Evolutionary conservation across 2,113 vertebrate species (phyloP).

Genomic region (Phalacrocorax carbo): DNA sequence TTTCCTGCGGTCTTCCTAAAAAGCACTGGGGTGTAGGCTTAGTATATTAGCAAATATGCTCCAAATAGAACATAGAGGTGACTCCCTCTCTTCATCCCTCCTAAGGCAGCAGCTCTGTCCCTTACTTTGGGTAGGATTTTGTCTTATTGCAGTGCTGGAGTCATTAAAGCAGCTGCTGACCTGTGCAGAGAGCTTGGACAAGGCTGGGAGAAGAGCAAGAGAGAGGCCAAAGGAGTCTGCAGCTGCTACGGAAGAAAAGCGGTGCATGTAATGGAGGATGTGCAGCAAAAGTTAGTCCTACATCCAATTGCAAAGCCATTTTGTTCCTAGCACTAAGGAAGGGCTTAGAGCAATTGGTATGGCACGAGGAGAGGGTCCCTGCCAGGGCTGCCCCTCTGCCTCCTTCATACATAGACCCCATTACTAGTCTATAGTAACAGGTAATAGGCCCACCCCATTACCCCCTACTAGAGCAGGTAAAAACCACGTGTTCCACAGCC

Average conservation of each 20-base stretch:
- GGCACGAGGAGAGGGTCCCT: background rate
- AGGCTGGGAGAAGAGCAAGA: background rate
- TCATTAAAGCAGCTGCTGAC: background rate
- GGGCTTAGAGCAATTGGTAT: background rate
- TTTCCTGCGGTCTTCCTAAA: background rate
- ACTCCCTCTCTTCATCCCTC: background rate
- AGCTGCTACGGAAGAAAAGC: background rate
- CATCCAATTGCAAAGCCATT: background rate
- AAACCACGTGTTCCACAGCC: background rate
- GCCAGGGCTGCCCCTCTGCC: background rate
- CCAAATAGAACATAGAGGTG: background rate
- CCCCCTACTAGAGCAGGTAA: rapidly evolving
- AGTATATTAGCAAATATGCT: background rate
- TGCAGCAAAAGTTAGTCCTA: background rate
- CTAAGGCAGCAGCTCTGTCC: background rate
- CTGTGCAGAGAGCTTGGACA: background rate
- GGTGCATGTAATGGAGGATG: background rate
- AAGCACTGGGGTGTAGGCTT: background rate
- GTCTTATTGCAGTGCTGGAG: background rate
- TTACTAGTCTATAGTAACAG: too few relatives aligned
- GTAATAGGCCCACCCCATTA: too few relatives aligned
- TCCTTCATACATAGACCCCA: background rate
- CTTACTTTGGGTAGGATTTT: background rate
- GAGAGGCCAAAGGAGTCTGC: background rate
- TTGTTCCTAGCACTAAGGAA: background rate